Evolutionary conservation across 2,113 vertebrate genomes (phyloP), one percentile per base, ranked within the genome.

Genomic region (Aplodontia rufa): DNA sequence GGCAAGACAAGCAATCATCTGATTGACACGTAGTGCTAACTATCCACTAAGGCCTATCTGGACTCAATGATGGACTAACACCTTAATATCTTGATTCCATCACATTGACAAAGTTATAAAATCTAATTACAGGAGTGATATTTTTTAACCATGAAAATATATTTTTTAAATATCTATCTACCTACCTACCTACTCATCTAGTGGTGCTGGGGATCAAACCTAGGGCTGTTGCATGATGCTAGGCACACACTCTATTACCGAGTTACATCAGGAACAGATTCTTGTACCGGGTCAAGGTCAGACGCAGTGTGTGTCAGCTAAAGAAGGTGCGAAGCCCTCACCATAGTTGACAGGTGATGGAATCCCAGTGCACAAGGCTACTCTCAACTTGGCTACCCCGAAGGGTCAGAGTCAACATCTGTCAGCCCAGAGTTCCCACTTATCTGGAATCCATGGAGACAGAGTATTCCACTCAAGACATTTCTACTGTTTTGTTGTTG

Each of bases 81-180:
- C 69, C 75, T 40, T 35, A 75, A 62, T 55, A 47, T 55, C 45
- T 35, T 40, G 47, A 84, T 12, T 79, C 20, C 24, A 69, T 76
- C 68, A 75, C 30, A 40, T 69, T 71, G 69, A 89, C 42, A 75
- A 91, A 93, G 64, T 82, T 75, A 89, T 58, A 55, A 87, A 68
- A 78, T 79, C 62, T 95, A 86, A 90, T n/a, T 22, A 45, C 6
- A 87, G 75, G 16, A 16, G 40, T 82, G 30, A 72, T 60, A 17
- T 42, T 75, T 75, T 91, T 94, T 96, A 58, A 90, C 40, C 16
- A 42, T 26, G 12, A 92, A 94, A 92, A 68, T 87, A 17, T 66
- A n/a, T n/a, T n/a, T 83, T 62, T 16, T 71, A 20, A 58, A 26
- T 58, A 58, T 58, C 22, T 58, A 58, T 5, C 8, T 8, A 26